Evolutionary conservation across 2,888 invertebrate genomes (phyloP), one percentile per base, ranked within the genome.

Genomic region (Drosophila subsilvestris): DNA sequence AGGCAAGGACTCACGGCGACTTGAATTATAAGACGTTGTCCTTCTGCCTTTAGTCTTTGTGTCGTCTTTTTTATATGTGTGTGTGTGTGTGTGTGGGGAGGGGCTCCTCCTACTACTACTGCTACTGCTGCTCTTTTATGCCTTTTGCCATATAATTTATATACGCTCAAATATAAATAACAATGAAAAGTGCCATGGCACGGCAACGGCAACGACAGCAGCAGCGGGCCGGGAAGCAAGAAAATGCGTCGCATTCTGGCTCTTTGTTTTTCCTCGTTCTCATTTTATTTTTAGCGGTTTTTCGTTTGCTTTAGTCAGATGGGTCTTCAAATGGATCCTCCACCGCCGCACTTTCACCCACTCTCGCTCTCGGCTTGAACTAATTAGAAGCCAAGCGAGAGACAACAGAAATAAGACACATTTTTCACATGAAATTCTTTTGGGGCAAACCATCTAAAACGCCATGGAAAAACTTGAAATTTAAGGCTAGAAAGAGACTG

Each of bases 1-100:
- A 29, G 32, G 47, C 29, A 32, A 47, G 14, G 44, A 29, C 37
- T 37, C 37, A 56, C 27, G 58, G 55, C 47, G 25, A 47, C 62
- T 71, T 74, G 66, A 76, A 79, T 77, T 76, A 75, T 69, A 82
- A 82, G 71, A 84, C 79, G 66, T 70, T 70, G 78, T 78, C 85
- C 79, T 84, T 87, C 79, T 72, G 48, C 62, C 44, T 68, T 74
- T 45, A 54, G 60, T 65, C 63, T 56, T 68, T 60, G 57, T 63
- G 63, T 61, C 37, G 56, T 58, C 57, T 29, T 12, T 63, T 78
- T 49, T 59, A 45, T 57, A 58, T 60, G 17, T 57, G 32, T 22
- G 22, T 20, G 25, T 25, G 25, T 25, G 25, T 25, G 6, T 3
- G 25, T 25, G 9, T 25, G 48, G 17, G 32, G 48, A 14, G 7